Percentiles rank a stretch among this genome's conserved stretches.
Evolutionary conservation across 2,888 invertebrate species (phyloP).

Genomic region (Cerceris rybyensis): DNA sequence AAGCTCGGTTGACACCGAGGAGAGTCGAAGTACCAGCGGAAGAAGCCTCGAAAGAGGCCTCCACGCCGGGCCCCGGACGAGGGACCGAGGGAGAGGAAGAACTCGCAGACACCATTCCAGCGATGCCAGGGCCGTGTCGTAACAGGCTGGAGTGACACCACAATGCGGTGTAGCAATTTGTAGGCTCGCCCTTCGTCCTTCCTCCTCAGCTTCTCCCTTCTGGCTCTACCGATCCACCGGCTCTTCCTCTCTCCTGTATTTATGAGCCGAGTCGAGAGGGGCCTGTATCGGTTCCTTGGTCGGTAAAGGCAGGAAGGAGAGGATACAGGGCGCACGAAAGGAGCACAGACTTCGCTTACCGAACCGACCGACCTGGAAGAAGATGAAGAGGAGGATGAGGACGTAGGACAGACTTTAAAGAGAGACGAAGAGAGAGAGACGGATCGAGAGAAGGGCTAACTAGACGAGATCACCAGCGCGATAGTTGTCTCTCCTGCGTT

Average conservation of each 20-base stretch:
- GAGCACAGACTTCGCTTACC: constrained; percentile 29
- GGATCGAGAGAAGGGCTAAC: constrained; percentile 69
- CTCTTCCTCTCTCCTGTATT: constrained; percentile 69
- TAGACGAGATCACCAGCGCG: constrained; percentile 78
- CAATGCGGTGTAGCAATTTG: constrained; percentile 82
- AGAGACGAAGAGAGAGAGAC: background rate
- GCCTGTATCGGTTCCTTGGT: constrained; percentile 53
- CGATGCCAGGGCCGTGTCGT: constrained; percentile 81
- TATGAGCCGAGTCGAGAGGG: constrained; percentile 69
- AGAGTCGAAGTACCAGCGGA: constrained; percentile 19
- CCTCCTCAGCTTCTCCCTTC: constrained; percentile 46
- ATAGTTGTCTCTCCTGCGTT: constrained; percentile 73
- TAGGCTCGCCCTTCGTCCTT: constrained; percentile 78
- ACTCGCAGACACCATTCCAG: constrained; percentile 79
- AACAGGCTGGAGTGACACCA: constrained; percentile 81
- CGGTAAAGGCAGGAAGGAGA: constrained; percentile 41
- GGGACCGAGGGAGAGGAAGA: constrained; percentile 48
- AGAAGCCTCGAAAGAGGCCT: constrained; percentile 29
- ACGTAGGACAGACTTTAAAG: background rate
- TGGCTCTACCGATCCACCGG: constrained; percentile 20
- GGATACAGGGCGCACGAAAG: constrained; percentile 41
- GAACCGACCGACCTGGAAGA: constrained; percentile 15
- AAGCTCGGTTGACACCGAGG: constrained; percentile 50
- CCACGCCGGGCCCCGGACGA: constrained; percentile 17
- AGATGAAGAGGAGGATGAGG: background rate